Base-by-base conservation (phyloP, 2,797 vertebrate genomes). In the Danionella dracula region DNA sequence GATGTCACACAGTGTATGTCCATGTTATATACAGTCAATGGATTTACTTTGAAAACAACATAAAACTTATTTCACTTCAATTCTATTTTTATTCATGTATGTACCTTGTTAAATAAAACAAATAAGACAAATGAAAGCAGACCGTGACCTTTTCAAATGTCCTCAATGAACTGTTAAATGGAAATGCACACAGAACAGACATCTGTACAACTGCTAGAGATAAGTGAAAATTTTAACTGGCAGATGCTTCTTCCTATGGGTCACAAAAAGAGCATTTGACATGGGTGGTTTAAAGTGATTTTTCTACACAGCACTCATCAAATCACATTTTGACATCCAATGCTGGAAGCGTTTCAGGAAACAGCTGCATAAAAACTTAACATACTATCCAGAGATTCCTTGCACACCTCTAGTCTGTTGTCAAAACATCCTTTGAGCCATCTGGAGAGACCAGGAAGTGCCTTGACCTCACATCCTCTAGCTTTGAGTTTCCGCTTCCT, bases 331-430 rank as follows among this genome's bases (percentile, higher is more conserved):
- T 48, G 46, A 66, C 23, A 27, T 3, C 75, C 71, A 79, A 73
- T 66, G 42, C 56, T 13, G 58, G 70, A 65, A 71, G 63, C 69
- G 59, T 80, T 79, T 55, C 64, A 87, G 86, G 86, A 88, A 87
- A 85, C 85, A 87, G 83, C 85, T 88, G 83, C 67, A 63, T 57
- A 74, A 78, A 74, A 78, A 65, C 45, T 16, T 40, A 44, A 67
- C 60, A 72, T 77, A 75, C 59, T 80, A 83, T 81, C 75, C 80
- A 79, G 76, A 35, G 8, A 40, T 35, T 23, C 40, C 11, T 64
- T 11, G 10, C 5, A 44, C 40, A 65, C 61, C 42, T 29, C 13
- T 48, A 37, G 20, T 50, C 45, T 27, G 21, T 41, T 35, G 37
- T 49, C 51, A 21, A 48, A 8, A 64, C 34, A 49, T 51, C 15